A percentile compares a stretch with the other conserved stretches of the same genome.
Evolutionary conservation across 2,113 vertebrate species (phyloP).

Genomic region (Petroica traversi): DNA sequence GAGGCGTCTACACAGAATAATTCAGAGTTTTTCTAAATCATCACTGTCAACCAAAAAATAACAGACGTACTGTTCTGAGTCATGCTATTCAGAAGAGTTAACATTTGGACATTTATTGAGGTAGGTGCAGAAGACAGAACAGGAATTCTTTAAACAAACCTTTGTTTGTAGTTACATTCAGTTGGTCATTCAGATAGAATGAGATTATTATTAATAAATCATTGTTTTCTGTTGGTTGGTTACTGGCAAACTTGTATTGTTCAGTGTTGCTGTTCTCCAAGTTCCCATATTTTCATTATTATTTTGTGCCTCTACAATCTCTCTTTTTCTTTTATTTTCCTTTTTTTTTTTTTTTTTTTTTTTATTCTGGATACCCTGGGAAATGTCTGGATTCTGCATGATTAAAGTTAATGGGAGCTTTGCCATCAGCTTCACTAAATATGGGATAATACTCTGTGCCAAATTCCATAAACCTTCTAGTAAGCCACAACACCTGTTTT

Average conservation of each 20-base stretch:
- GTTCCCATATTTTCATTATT: neutral
- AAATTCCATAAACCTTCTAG: slow-evolving; percentile 46
- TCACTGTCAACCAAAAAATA: neutral
- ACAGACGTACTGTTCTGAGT: neutral
- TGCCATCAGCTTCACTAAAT: slow-evolving; percentile 32
- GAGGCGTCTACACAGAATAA: neutral
- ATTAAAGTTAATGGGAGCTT: slow-evolving; percentile 55
- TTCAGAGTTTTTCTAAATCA: neutral
- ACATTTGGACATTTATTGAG: neutral
- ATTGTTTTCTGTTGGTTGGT: neutral
- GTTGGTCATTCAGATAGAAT: neutral
- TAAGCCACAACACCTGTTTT: slow-evolving; percentile 44
- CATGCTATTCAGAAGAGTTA: neutral
- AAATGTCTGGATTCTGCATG: slow-evolving; percentile 4
- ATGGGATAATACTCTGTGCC: slow-evolving; percentile 11
- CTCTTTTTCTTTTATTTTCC: neutral
- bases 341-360: neutral
- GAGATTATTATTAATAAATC: neutral
- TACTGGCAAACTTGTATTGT: neutral
- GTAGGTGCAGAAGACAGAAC: neutral
- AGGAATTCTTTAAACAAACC: neutral
- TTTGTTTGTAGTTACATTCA: neutral
- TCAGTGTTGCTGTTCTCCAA: neutral
- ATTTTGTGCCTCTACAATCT: neutral
- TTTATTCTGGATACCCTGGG: slow-evolving; percentile 24